Percentiles rank a stretch among this genome's conserved stretches.
Evolutionary conservation across 1,140 invertebrate species (phyloP).

Genomic region (Drosophila subobscura): DNA sequence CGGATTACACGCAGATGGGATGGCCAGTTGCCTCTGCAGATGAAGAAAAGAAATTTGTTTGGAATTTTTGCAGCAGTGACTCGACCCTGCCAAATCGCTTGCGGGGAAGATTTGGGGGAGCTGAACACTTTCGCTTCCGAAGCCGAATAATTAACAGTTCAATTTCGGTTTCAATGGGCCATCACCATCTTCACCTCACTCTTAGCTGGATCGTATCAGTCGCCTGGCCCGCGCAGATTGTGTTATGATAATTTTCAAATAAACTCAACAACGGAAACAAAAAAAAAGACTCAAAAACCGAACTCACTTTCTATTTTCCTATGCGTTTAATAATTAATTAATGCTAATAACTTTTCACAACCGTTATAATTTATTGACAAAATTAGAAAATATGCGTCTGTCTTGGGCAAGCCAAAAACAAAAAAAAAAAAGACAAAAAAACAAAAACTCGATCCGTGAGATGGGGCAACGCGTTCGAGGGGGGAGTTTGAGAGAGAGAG

Average conservation of each 20-base stretch:
- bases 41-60: conserved; percentile 16
- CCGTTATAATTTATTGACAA: conserved; percentile 80
- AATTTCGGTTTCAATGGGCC: conserved; percentile 23
- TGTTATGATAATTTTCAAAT: conserved; percentile 68
- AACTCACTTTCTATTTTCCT: conserved; percentile 79
- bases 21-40: not conserved
- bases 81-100: not conserved
- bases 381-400: conserved; percentile 62
- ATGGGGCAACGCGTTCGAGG: no score
- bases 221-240: conserved; percentile 4
- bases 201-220: no score
- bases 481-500: not conserved
- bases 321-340: conserved; percentile 79
- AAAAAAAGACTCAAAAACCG: conserved; percentile 3
- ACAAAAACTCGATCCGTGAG: no score
- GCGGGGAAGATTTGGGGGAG: not conserved
- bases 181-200: not conserved
- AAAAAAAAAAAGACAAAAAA: not conserved
- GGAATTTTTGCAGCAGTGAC: conserved; percentile 24
- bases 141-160: conserved; percentile 68
- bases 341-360: conserved; percentile 83
- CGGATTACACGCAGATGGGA: conserved; percentile 15
- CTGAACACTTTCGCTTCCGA: conserved; percentile 65
- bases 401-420: conserved; percentile 32
- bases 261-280: not conserved